These are phyloP conservation scores for Lichenostomus cassidix DNA, from an alignment of 2,113 vertebrate species.

Conservation along the genomic window DNA sequence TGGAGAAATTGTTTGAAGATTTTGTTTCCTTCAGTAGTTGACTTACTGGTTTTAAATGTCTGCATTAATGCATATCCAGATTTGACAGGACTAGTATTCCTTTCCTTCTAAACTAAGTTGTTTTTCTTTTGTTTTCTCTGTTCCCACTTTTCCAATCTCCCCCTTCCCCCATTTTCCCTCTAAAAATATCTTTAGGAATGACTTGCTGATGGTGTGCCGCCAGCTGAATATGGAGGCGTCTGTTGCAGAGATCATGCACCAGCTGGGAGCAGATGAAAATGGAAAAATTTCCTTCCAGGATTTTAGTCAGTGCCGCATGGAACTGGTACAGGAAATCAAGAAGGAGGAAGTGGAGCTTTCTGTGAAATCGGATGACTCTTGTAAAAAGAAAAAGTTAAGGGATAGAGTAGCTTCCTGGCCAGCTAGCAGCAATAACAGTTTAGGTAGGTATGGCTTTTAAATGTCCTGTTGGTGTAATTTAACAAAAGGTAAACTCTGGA, in stretches of 20 bases:
- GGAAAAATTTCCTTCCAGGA: conserved; percentile 85
- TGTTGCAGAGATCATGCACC: conserved; percentile 83
- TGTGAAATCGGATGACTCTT: conserved; percentile 70
- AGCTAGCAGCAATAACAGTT: conserved; percentile 80
- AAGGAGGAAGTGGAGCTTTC: conserved; percentile 82
- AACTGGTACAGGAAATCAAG: conserved; percentile 81
- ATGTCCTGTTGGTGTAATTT: neutral
- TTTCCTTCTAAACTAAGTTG: conserved; percentile 22
- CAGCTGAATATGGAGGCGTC: conserved; percentile 85
- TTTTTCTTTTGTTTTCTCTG: neutral
- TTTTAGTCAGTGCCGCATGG: conserved; percentile 81
- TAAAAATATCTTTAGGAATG: conserved; percentile 75
- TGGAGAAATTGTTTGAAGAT: neutral
- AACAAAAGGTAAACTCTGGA: neutral
- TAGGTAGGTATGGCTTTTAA: conserved; percentile 73
- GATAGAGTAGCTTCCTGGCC: conserved; percentile 79
- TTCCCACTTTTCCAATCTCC: neutral
- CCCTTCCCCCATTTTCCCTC: neutral
- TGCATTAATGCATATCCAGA: neutral
- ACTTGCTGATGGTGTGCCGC: conserved; percentile 83
- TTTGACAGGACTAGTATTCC: neutral
- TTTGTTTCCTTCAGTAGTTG: neutral
- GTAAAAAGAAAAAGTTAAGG: conserved; percentile 71
- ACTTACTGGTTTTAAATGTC: neutral
- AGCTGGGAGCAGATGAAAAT: conserved; percentile 81